Evolutionary conservation across 2,797 vertebrate species (phyloP).

Genomic region (Chiloscyllium punctatum): DNA sequence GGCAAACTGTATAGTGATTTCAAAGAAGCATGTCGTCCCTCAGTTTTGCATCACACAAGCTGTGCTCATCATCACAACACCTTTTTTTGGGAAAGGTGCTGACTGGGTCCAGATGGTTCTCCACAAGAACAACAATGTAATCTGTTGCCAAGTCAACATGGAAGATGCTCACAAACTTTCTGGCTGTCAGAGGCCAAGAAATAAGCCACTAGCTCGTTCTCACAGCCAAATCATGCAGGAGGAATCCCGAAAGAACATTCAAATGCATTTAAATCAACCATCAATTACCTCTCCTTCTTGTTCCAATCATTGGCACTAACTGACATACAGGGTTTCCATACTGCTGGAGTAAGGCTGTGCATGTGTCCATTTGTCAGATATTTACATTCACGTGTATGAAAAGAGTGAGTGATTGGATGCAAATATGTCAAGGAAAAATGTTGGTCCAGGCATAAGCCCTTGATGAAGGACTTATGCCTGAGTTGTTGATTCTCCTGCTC

Average conservation of each 20-base stretch:
- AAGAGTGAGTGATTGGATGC: too few relatives aligned
- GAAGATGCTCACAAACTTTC: not conserved
- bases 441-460: too few relatives aligned
- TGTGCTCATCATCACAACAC: not conserved
- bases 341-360: not conserved
- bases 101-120: not conserved
- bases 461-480: too few relatives aligned
- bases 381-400: too few relatives aligned
- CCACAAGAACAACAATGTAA: not conserved
- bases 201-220: not conserved
- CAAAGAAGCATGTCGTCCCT: not conserved
- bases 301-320: not conserved
- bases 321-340: not conserved
- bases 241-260: not conserved
- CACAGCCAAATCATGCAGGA: not conserved
- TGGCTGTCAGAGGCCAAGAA: not conserved
- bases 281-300: not conserved
- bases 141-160: not conserved
- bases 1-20: not conserved
- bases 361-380: too few relatives aligned
- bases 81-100: not conserved
- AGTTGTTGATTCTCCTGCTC: too few relatives aligned
- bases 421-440: too few relatives aligned
- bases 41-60: not conserved
- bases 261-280: not conserved